Evolutionary conservation across 2,888 invertebrate genomes (phyloP).

Genomic region (Oxytorus armatus): DNA sequence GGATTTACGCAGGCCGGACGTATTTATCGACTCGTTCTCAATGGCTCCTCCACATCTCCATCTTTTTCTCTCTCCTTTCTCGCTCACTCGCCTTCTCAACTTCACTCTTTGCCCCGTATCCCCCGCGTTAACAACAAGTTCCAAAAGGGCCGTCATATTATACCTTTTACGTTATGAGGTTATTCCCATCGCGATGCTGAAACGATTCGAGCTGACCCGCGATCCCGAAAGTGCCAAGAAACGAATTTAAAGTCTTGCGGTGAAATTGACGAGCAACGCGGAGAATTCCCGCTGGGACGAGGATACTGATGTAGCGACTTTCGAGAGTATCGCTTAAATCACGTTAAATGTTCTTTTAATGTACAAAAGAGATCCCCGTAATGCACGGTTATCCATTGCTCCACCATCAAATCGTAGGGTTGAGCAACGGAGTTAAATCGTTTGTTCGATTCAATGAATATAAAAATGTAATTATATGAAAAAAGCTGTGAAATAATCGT

Average conservation of each 20-base stretch:
- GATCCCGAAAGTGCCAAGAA: slow-evolving; percentile 6
- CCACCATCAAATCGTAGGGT: background rate
- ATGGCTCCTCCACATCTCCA: too few relatives aligned
- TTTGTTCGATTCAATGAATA: background rate
- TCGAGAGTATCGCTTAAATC: slow-evolving; percentile 16
- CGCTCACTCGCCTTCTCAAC: slow-evolving; percentile 18
- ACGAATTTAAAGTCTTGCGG: too few relatives aligned
- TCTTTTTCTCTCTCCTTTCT: slow-evolving; percentile 15
- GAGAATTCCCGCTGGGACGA: slow-evolving; percentile 29
- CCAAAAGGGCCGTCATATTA: slow-evolving; percentile 3
- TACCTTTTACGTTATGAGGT: slow-evolving; percentile 13
- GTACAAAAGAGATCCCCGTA: slow-evolving; percentile 5
- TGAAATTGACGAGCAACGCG: too few relatives aligned
- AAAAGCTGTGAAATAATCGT: too few relatives aligned
- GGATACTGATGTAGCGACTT: slow-evolving; percentile 22
- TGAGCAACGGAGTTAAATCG: background rate
- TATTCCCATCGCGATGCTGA: slow-evolving; percentile 11
- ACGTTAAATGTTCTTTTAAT: slow-evolving; percentile 33
- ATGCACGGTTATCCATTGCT: too few relatives aligned
- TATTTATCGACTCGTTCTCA: slow-evolving; percentile 79
- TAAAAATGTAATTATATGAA: too few relatives aligned
- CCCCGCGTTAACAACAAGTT: slow-evolving; percentile 27
- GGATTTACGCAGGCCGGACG: slow-evolving; percentile 76
- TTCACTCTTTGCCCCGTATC: slow-evolving; percentile 41
- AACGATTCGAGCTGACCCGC: slow-evolving; percentile 32